phyloP scores from a whole-genome alignment of 92 coral and sea anemone genomes.

The Zoanthus gigantus region DNA sequence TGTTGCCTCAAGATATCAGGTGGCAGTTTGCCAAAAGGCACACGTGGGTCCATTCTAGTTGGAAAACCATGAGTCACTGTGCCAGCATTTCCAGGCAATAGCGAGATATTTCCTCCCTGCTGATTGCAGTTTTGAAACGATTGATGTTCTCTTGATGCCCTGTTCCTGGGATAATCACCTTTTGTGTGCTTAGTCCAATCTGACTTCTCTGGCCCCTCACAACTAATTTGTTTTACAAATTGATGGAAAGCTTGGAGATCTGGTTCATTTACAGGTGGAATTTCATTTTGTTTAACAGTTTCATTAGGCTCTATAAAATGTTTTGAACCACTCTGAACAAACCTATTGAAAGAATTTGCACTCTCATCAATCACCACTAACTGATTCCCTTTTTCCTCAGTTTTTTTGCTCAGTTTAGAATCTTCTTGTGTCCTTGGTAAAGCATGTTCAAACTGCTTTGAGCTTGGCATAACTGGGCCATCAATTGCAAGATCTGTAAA shows the following conservation, averaged over 20 bases:
- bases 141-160: not conserved
- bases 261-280: not conserved
- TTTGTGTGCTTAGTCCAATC: not conserved
- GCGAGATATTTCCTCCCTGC: not conserved
- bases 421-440: not conserved
- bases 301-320: not conserved
- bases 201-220: not conserved
- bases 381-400: not conserved
- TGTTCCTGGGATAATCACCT: not conserved
- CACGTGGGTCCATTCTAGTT: slow-evolving; percentile 29
- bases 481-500: not conserved
- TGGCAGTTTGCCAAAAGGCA: slow-evolving; percentile 1
- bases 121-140: not conserved
- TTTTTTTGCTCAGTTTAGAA: not conserved
- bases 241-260: slow-evolving; percentile 14
- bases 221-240: slow-evolving; percentile 11
- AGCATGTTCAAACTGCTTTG: not conserved
- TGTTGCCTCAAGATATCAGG: slow-evolving; percentile 1
- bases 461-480: not conserved
- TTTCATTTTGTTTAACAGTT: not conserved
- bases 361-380: not conserved
- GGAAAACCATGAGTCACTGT: slow-evolving; percentile 6
- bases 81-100: slow-evolving; percentile 2
- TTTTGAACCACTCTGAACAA: not conserved
- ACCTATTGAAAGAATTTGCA: not conserved